Evolutionary conservation across 2,888 invertebrate genomes (phyloP).

Genomic region (Hemicrepidius hirtus): DNA sequence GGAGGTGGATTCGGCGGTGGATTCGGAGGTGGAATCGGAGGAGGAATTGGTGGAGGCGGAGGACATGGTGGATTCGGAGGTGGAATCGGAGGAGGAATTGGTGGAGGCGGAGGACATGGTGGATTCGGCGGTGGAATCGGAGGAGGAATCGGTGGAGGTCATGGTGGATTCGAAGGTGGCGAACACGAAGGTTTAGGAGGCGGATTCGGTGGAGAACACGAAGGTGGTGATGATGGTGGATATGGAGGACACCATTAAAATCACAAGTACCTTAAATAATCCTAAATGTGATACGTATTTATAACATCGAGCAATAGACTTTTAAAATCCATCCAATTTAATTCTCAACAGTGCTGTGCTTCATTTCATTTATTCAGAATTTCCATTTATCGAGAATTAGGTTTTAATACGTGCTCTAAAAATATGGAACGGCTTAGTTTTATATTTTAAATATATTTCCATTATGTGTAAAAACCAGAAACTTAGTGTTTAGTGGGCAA

Average conservation of each 20-base stretch:
- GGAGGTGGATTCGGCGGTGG: slow-evolving; percentile 36
- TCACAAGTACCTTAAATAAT: not conserved
- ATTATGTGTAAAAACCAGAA: slow-evolving; percentile 13
- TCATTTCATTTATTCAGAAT: not conserved
- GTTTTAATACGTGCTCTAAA: not conserved
- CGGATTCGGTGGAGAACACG: no score
- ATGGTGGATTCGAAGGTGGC: no score
- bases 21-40: slow-evolving; percentile 25
- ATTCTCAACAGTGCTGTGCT: not conserved
- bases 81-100: slow-evolving; percentile 25
- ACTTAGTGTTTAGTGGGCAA: slow-evolving; percentile 23
- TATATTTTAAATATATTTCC: not conserved
- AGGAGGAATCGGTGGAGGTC: slow-evolving; percentile 23
- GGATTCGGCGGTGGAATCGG: slow-evolving; percentile 23
- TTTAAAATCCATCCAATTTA: not conserved
- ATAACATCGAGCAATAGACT: not conserved
- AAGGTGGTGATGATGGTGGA: not conserved
- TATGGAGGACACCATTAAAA: not conserved
- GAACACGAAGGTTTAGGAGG: slow-evolving; percentile 21
- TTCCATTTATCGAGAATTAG: slow-evolving; percentile 7
- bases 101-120: not conserved
- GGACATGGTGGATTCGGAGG: slow-evolving; percentile 33
- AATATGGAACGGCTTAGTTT: not conserved
- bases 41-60: slow-evolving; percentile 13
- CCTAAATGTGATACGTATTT: not conserved